Conservation (phyloP, 2,797 vertebrate species). For the Aldrovandia affinis region DNA sequence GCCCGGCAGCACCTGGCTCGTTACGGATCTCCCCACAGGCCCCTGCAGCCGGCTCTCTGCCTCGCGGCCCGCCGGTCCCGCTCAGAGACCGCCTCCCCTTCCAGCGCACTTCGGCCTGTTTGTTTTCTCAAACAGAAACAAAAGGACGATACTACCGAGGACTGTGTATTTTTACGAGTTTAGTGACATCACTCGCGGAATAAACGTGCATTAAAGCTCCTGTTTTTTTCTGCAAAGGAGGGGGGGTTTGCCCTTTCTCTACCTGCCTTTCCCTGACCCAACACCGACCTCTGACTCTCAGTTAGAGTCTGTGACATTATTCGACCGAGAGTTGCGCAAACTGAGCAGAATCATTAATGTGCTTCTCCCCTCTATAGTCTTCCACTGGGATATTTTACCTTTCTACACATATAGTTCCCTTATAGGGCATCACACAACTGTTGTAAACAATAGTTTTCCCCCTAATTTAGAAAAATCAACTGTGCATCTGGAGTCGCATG, state of each 20-base stretch:
- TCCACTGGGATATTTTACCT: constrained; percentile 42
- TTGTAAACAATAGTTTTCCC: neutral
- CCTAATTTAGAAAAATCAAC: neutral
- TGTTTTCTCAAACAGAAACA: constrained; percentile 69
- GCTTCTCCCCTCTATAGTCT: constrained; percentile 46
- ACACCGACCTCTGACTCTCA: constrained; percentile 57
- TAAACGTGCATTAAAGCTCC: constrained; percentile 65
- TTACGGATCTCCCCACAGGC: constrained; percentile 71
- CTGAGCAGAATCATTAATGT: constrained; percentile 61
- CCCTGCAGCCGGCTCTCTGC: neutral
- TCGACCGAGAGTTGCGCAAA: constrained; percentile 64
- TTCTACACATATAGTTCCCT: neutral
- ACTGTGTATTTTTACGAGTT: constrained; percentile 72
- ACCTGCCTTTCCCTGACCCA: constrained; percentile 50
- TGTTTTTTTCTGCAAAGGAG: constrained; percentile 60
- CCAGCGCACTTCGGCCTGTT: constrained; percentile 59
- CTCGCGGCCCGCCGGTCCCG: neutral
- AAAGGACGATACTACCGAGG: constrained; percentile 61
- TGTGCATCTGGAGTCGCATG: constrained; percentile 10
- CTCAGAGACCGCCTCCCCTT: constrained; percentile 37
- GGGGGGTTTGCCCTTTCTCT: constrained; percentile 29
- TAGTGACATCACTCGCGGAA: constrained; percentile 71
- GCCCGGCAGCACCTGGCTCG: constrained; percentile 66
- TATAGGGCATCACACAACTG: neutral
- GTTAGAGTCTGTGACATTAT: constrained; percentile 61